Evolutionary conservation across 2,113 vertebrate species (phyloP).

Genomic region (Xenopus laevis): DNA sequence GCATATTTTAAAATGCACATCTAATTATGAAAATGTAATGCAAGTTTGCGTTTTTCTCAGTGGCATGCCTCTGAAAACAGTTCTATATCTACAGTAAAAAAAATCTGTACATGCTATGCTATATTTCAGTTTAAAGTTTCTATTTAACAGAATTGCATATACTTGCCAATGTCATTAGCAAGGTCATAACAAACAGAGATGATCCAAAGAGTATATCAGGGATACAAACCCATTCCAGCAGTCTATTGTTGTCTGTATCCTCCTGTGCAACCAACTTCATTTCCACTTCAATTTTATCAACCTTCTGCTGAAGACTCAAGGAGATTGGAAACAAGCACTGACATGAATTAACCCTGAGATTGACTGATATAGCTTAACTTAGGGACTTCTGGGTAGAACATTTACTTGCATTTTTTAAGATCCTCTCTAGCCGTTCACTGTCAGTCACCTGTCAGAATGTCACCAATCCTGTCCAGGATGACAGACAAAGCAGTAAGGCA

Average conservation of each 20-base stretch:
- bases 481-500: slow-evolving; percentile 62
- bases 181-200: slow-evolving; percentile 74
- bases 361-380: slow-evolving; percentile 83
- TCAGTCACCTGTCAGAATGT: slow-evolving; percentile 77
- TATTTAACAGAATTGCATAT: slow-evolving; percentile 6
- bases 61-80: no score
- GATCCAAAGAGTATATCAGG: slow-evolving; percentile 66
- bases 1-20: no score
- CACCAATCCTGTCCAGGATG: slow-evolving; percentile 61
- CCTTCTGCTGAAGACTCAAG: slow-evolving; percentile 82
- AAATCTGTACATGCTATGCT: no score
- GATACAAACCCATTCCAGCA: slow-evolving; percentile 71
- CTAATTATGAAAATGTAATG: no score
- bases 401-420: slow-evolving; percentile 52
- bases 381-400: slow-evolving; percentile 72
- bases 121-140: no score
- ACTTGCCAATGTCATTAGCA: slow-evolving; percentile 75
- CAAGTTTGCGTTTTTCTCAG: no score
- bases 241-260: slow-evolving; percentile 73
- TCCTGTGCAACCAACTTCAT: slow-evolving; percentile 91
- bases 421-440: slow-evolving; percentile 57
- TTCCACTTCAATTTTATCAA: slow-evolving; percentile 99
- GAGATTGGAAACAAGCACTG: slow-evolving; percentile 91
- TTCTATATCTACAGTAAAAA: no score
- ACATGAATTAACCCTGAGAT: slow-evolving; percentile 94